A percentile compares a stretch with the other conserved stretches of the same genome.
phyloP scores from a whole-genome alignment of 2,888 invertebrate species.

The Lamellibrachia satsuma region DNA sequence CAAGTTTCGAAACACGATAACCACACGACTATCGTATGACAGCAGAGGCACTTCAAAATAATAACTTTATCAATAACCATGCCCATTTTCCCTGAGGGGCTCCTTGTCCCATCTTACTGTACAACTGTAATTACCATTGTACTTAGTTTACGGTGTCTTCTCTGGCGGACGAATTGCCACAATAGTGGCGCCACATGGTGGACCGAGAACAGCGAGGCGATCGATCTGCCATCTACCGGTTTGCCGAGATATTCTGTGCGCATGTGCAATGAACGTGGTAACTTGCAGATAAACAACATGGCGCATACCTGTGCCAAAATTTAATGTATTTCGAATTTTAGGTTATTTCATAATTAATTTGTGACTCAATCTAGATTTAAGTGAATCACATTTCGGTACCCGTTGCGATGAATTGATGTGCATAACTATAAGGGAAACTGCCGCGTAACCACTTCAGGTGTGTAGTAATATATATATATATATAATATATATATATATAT shows the following conservation, averaged over 20 bases:
- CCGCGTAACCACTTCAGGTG: background rate
- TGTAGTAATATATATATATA: background rate
- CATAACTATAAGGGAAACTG: background rate
- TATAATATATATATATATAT: background rate
- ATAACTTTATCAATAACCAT: no score
- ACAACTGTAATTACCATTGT: no score
- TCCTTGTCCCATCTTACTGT: no score
- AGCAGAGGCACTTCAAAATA: no score
- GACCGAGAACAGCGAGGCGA: background rate
- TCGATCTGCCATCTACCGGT: background rate
- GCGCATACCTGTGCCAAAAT: background rate
- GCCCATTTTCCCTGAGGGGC: no score
- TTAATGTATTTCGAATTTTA: background rate
- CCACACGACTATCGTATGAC: no score
- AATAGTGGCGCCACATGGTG: conserved; percentile 4
- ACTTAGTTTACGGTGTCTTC: no score
- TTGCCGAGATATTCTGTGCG: background rate
- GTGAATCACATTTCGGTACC: background rate
- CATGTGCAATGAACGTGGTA: conserved; percentile 1
- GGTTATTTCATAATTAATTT: background rate
- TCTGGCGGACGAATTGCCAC: background rate
- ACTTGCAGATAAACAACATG: conserved; percentile 10
- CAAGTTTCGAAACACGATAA: no score
- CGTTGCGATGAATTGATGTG: background rate
- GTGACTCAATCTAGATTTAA: background rate